These are phyloP conservation scores for Drosophila elegans DNA, from an alignment of 1,140 invertebrate species.

Conservation along the genomic window DNA sequence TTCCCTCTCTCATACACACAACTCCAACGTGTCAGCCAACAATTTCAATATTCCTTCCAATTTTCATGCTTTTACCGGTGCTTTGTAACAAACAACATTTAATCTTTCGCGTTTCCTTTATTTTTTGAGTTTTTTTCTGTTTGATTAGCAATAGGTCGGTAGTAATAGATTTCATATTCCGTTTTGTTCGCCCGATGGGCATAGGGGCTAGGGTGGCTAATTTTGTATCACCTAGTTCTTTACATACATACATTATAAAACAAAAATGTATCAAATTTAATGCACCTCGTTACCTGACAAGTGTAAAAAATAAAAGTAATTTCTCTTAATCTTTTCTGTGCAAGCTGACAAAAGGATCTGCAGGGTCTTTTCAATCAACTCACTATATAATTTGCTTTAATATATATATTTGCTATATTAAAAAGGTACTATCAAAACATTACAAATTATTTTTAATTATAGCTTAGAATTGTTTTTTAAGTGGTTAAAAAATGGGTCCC, in stretches of 20 bases:
- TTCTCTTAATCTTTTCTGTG: slow-evolving; percentile 29
- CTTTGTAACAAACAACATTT: slow-evolving; percentile 65
- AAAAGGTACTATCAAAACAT: slow-evolving; percentile 72
- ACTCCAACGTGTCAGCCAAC: slow-evolving; percentile 32
- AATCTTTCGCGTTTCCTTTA: slow-evolving; percentile 38
- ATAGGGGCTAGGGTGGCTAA: slow-evolving; percentile 53
- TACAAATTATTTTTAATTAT: slow-evolving; percentile 63
- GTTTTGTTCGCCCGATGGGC: slow-evolving; percentile 28
- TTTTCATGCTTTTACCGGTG: slow-evolving; percentile 23
- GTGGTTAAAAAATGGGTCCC: no score
- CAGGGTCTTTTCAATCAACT: slow-evolving; percentile 11
- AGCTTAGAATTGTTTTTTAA: slow-evolving; percentile 10
- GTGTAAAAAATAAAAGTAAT: slow-evolving; percentile 69
- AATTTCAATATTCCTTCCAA: slow-evolving; percentile 23
- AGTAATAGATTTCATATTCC: slow-evolving; percentile 38
- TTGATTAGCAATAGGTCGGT: slow-evolving; percentile 36
- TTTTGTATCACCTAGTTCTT: slow-evolving; percentile 38
- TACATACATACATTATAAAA: slow-evolving; percentile 51
- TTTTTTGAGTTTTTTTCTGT: slow-evolving; percentile 12
- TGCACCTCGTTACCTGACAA: slow-evolving; percentile 73
- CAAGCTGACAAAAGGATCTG: slow-evolving; percentile 37
- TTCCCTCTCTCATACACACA: slow-evolving; percentile 8
- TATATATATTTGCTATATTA: slow-evolving; percentile 40
- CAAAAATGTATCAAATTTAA: slow-evolving; percentile 74
- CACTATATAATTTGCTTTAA: slow-evolving; percentile 26